Evolutionary conservation across 2,113 vertebrate genomes (phyloP).

Genomic region (Calonectris borealis): DNA sequence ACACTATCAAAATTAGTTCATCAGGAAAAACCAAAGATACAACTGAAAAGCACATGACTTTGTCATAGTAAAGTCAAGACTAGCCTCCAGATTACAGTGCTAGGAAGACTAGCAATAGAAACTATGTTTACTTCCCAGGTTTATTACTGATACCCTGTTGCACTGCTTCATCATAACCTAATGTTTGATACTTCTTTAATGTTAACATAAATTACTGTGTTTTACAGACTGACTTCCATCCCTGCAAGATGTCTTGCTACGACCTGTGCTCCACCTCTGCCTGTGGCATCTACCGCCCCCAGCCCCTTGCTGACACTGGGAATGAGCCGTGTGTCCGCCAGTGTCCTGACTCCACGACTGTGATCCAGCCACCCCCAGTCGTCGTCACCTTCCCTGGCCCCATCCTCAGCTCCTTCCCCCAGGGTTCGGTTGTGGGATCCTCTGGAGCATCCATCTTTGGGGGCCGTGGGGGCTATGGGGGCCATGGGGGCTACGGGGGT

Average conservation of each 20-base stretch:
- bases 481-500: neutral
- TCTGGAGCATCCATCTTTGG: neutral
- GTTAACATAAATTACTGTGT: neutral
- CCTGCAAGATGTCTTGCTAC: neutral
- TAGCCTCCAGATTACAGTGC: neutral
- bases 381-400: slow-evolving; percentile 25
- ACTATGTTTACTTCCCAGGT: neutral
- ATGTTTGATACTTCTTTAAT: neutral
- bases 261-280: neutral
- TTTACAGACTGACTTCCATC: neutral
- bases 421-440: neutral
- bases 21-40: neutral
- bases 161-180: fast-evolving
- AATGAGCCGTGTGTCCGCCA: neutral
- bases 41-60: neutral
- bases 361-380: neutral
- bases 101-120: neutral
- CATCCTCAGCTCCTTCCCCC: slow-evolving; percentile 58
- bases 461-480: neutral
- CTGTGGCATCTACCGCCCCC: neutral
- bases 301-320: neutral
- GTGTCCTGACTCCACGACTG: neutral
- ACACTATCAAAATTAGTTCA: fast-evolving
- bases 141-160: neutral
- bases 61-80: neutral